Conservation (phyloP, 2,797 vertebrate genomes). For the Mormyrops attenuatus region DNA sequence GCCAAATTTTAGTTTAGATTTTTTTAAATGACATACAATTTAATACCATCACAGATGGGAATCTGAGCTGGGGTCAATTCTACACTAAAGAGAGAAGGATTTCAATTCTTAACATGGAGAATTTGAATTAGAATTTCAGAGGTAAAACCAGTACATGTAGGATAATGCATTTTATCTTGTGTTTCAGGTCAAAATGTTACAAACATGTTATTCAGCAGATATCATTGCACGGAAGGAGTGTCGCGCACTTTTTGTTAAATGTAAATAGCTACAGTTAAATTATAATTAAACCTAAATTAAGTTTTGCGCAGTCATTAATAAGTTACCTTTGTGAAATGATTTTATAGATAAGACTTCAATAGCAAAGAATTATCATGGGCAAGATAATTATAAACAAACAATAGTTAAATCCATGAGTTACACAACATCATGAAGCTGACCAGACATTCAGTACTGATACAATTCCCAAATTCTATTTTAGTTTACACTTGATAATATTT, state of each 20-base stretch:
- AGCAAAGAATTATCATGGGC: background rate
- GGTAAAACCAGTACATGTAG: background rate
- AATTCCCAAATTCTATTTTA: background rate
- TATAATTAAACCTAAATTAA: background rate
- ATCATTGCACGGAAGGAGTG: background rate
- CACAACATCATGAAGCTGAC: background rate
- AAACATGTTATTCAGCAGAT: background rate
- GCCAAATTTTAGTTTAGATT: background rate
- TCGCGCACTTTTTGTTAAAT: background rate
- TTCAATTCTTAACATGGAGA: background rate
- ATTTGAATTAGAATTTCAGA: background rate
- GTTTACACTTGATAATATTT: background rate
- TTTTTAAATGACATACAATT: background rate
- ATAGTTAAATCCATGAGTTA: background rate
- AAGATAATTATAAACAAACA: background rate
- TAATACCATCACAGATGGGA: background rate
- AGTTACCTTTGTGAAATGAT: background rate
- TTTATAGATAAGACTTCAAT: background rate
- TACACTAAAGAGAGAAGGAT: background rate
- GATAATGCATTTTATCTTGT: background rate
- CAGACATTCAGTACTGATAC: background rate
- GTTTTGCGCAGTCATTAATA: background rate
- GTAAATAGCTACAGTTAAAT: background rate
- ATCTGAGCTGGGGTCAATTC: background rate
- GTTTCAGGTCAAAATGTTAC: background rate